Evolutionary conservation across 2,113 vertebrate species (phyloP).

Genomic region (Tetrax tetrax): DNA sequence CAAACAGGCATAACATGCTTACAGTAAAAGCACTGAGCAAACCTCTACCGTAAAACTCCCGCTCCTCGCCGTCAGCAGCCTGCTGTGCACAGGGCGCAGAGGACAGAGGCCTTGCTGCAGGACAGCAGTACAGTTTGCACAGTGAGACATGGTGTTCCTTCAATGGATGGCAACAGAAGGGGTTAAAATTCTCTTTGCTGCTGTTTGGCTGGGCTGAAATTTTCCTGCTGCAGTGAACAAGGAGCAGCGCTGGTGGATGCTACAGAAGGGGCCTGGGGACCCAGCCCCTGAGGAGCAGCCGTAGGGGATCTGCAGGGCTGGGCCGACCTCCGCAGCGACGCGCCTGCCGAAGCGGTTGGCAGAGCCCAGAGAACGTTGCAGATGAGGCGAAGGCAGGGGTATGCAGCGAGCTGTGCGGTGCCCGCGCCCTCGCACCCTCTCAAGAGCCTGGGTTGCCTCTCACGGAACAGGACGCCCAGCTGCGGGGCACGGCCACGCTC

Average conservation of each 20-base stretch:
- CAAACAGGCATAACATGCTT: too few relatives aligned
- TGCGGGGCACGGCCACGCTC: too few relatives aligned
- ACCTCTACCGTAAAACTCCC: too few relatives aligned
- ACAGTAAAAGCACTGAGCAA: too few relatives aligned
- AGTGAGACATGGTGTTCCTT: background rate
- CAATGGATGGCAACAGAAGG: background rate
- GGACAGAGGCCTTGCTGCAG: too few relatives aligned
- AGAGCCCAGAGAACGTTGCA: rapidly evolving
- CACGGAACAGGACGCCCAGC: too few relatives aligned
- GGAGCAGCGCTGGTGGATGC: too few relatives aligned
- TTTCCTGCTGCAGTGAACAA: background rate
- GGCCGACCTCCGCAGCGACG: rapidly evolving
- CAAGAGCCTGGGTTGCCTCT: too few relatives aligned
- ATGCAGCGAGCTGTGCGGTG: too few relatives aligned
- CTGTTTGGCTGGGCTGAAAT: background rate
- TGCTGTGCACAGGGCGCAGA: too few relatives aligned
- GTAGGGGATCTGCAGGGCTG: rapidly evolving
- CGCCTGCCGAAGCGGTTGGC: rapidly evolving
- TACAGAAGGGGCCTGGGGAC: background rate
- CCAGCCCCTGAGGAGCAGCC: rapidly evolving
- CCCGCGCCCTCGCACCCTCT: too few relatives aligned
- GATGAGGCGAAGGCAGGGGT: rapidly evolving
- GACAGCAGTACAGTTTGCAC: background rate
- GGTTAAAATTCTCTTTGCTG: background rate
- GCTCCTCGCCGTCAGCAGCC: too few relatives aligned